Percentiles rank a stretch among this genome's conserved stretches.
Conservation (phyloP, 2,113 vertebrate genomes). For the Aplodontia rufa region DNA sequence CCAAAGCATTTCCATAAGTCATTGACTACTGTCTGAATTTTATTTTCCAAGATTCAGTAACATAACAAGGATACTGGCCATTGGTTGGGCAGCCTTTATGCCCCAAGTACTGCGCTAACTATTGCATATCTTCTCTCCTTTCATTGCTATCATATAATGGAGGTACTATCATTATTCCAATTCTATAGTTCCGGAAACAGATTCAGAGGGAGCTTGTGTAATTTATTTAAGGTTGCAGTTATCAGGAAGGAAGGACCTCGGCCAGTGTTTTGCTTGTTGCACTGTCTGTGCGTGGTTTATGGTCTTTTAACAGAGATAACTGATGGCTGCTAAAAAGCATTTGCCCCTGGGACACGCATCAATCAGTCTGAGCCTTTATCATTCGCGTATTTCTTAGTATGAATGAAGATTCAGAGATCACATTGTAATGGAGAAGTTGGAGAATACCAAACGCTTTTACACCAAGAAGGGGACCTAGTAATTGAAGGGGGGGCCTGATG, state of each 20-base stretch:
- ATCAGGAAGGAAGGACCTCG: neutral
- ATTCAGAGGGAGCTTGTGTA: neutral
- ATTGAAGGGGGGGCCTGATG: neutral
- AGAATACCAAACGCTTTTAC: neutral
- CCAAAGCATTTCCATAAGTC: conserved; percentile 11
- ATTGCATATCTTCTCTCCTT: neutral
- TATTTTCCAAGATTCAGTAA: conserved; percentile 38
- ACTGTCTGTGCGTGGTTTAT: neutral
- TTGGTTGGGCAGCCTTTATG: neutral
- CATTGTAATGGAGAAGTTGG: neutral
- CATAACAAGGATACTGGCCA: neutral
- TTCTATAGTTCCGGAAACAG: conserved; percentile 38
- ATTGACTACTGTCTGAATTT: neutral
- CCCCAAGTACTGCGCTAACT: neutral
- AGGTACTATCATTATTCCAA: neutral
- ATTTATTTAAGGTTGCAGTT: neutral
- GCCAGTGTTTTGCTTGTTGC: neutral
- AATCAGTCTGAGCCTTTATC: neutral
- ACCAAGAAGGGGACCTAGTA: neutral
- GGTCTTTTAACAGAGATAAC: neutral
- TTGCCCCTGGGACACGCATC: neutral
- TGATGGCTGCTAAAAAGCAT: neutral
- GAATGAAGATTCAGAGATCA: neutral
- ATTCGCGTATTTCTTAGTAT: neutral
- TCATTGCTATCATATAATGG: neutral